Evolutionary conservation across 1,140 invertebrate genomes (phyloP).

Genomic region (Nebria ingens): DNA sequence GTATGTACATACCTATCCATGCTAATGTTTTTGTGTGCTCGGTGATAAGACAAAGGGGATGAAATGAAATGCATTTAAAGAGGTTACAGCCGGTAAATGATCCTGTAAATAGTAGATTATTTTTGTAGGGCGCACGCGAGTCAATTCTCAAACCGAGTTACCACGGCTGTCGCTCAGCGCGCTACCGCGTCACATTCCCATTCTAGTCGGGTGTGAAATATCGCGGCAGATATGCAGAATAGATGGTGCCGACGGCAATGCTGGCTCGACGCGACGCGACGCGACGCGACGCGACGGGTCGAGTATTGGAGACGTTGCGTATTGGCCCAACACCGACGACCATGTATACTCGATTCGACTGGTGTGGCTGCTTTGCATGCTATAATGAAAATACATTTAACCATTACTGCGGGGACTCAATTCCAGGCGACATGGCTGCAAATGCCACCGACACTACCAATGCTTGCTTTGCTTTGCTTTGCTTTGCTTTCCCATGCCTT

Average conservation of each 20-base stretch:
- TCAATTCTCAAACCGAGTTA: background rate
- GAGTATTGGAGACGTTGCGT: too few relatives aligned
- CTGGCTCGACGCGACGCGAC: too few relatives aligned
- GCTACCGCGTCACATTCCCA: background rate
- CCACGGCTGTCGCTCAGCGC: background rate
- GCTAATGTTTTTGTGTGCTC: too few relatives aligned
- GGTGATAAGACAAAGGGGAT: too few relatives aligned
- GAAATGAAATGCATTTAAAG: constrained; percentile 3
- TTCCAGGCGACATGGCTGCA: background rate
- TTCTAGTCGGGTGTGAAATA: constrained; percentile 5
- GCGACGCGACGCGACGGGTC: too few relatives aligned
- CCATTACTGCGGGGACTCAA: constrained; percentile 5
- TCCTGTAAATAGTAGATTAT: constrained; percentile 5
- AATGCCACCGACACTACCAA: background rate
- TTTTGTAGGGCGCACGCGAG: background rate
- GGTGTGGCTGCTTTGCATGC: background rate
- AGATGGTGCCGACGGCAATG: too few relatives aligned
- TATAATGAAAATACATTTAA: constrained; percentile 10
- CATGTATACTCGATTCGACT: too few relatives aligned
- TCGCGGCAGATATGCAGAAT: background rate
- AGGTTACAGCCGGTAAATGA: constrained; percentile 2
- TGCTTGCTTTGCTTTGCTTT: too few relatives aligned
- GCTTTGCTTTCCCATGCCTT: too few relatives aligned
- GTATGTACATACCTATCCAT: too few relatives aligned
- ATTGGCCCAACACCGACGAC: too few relatives aligned